These are phyloP conservation scores for Parascotia fuliginaria DNA, from an alignment of 2,888 invertebrate species.

Conservation along the genomic window DNA sequence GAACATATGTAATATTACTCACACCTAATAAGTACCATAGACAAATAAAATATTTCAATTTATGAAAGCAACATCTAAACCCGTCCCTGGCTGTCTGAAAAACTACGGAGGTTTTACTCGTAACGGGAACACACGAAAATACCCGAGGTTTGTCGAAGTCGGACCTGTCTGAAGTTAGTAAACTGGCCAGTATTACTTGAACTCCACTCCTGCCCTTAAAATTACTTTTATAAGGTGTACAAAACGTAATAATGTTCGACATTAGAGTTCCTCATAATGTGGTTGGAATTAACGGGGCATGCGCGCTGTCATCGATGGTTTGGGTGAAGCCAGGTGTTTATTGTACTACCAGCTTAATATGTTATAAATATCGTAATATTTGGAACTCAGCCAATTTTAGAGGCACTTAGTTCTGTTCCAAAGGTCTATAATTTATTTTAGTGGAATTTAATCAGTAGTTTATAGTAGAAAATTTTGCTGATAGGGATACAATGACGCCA, in stretches of 20 bases:
- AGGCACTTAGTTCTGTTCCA: not conserved
- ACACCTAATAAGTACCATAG: too few relatives aligned
- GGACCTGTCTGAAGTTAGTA: slow-evolving; percentile 60
- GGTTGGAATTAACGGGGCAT: slow-evolving; percentile 53
- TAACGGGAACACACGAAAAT: slow-evolving; percentile 50
- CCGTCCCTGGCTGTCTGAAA: slow-evolving; percentile 45
- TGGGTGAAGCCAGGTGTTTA: slow-evolving; percentile 39
- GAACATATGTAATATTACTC: too few relatives aligned
- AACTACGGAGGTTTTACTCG: slow-evolving; percentile 47
- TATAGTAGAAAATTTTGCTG: too few relatives aligned
- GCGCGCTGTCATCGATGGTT: slow-evolving; percentile 58
- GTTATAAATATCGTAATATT: slow-evolving; percentile 22
- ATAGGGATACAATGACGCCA: too few relatives aligned
- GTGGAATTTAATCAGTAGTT: not conserved
- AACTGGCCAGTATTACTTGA: slow-evolving; percentile 45
- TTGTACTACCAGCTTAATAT: slow-evolving; percentile 19
- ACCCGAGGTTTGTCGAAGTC: slow-evolving; percentile 49
- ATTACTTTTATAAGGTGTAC: slow-evolving; percentile 39
- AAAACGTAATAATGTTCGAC: slow-evolving; percentile 40
- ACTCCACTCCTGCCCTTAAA: slow-evolving; percentile 32
- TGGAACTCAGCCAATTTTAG: slow-evolving; percentile 14
- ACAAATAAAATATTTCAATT: too few relatives aligned
- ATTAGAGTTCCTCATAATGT: slow-evolving; percentile 43
- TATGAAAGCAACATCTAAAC: slow-evolving; percentile 20
- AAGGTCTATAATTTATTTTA: not conserved